Evolutionary conservation across 2,113 vertebrate species (phyloP).

Genomic region (Lepus europaeus): DNA sequence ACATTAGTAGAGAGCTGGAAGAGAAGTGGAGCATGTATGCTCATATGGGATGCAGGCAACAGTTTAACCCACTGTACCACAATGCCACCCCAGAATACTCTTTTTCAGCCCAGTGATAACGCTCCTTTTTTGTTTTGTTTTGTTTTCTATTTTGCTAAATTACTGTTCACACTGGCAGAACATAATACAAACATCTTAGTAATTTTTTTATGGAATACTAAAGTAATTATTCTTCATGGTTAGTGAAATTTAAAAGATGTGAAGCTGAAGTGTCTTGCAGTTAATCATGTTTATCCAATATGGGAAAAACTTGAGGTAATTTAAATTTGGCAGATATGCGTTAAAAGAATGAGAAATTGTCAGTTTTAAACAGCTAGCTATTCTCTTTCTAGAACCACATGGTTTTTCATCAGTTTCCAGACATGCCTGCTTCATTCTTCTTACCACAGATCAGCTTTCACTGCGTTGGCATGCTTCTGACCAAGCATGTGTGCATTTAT

Average conservation of each 20-base stretch:
- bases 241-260: slow-evolving; percentile 6
- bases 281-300: neutral
- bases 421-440: neutral
- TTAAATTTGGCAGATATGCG: slow-evolving; percentile 5
- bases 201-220: neutral
- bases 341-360: slow-evolving; percentile 26
- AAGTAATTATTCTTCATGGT: slow-evolving; percentile 8
- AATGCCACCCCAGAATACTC: too few species aligned
- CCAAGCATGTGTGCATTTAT: neutral
- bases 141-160: slow-evolving; percentile 45
- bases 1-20: too few species aligned
- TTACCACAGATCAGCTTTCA: neutral
- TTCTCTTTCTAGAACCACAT: neutral
- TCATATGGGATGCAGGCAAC: too few species aligned
- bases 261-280: neutral
- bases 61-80: too few species aligned
- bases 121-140: neutral
- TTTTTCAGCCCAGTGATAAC: slow-evolving; percentile 14
- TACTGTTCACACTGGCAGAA: neutral
- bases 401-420: slow-evolving; percentile 25
- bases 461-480: neutral
- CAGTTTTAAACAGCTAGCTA: slow-evolving; percentile 19
- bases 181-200: slow-evolving; percentile 13
- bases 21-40: too few species aligned
- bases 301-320: neutral